Evolutionary conservation across 2,888 invertebrate species (phyloP), one percentile per base, ranked within the genome.

Genomic region (Spatulosminthurus flaviceps): DNA sequence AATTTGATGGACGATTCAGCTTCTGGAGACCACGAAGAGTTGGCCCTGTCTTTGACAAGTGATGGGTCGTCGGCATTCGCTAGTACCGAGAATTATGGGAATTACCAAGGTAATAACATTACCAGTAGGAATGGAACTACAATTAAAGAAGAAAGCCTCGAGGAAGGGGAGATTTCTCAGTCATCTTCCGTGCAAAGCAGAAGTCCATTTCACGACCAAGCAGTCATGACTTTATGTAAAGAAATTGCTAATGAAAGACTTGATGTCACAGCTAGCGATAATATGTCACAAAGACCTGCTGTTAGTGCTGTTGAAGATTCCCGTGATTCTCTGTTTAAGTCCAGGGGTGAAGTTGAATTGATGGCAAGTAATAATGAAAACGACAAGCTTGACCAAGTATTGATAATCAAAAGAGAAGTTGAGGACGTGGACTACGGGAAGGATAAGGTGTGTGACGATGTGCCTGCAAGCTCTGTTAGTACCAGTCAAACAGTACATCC

Each of bases 381-480:
- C 24, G 64, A 64, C 2, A 22, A 64, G 24, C 2, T 26, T 11
- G 64, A 16, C 13, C 24, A 22, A 64, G 21, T 22, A 64, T 22
- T 64, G n/a, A 64, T 64, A 24, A 24, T 64, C n/a, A 64, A 64
- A 26, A 2, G 26, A 9, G 64, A 64, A n/a, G 24, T 64, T 64
- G 64, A 64, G 1, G 64, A 64, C 16, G 64, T 24, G 1, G 64
- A 64, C 2, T 64, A 24, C 26, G 64, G 64, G 24, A 64, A 64
- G 64, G 64, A 64, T 2, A 64, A 64, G 16, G 7, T 51, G 2
- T 26, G 13, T 64, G 64, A 64, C 11, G 60, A 60, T 60, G 5
- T 60, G 60, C 19, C 26, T 24, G 5, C 51, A 51, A 4, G 22
- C 9, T 19, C 64, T 26, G 16, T 24, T 24, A n/a, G 26, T 24